Conservation (phyloP, 1,140 invertebrate genomes). For the Drosophila pseudoananassae region DNA sequence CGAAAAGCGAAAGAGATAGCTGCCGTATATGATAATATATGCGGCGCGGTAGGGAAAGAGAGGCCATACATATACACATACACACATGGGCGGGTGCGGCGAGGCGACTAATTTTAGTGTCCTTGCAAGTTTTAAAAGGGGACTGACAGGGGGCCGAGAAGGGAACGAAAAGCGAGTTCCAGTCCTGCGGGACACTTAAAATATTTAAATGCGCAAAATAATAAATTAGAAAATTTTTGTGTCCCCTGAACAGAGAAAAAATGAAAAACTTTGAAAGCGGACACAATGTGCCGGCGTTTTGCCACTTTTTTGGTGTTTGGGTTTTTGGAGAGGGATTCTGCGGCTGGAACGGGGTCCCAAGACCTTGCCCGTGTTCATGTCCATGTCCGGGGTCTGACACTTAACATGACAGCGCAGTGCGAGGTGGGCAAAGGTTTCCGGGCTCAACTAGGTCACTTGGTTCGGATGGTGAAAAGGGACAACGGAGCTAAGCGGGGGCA, state of each 20-base stretch:
- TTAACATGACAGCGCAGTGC: constrained; percentile 54
- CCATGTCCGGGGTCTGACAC: constrained; percentile 54
- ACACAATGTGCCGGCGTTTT: constrained; percentile 19
- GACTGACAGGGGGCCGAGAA: constrained; percentile 2
- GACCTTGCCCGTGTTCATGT: constrained; percentile 28
- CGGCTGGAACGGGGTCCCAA: constrained; percentile 15
- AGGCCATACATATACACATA: constrained; percentile 7
- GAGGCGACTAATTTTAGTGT: constrained; percentile 79
- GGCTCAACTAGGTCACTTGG: constrained; percentile 41
- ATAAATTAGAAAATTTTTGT: constrained; percentile 76
- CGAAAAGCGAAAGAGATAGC: constrained; percentile 34
- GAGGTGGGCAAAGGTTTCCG: constrained; percentile 14
- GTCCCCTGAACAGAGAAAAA: constrained; percentile 31
- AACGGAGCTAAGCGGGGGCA: constrained; percentile 3
- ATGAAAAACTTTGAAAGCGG: constrained; percentile 48
- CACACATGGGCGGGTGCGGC: constrained; percentile 36
- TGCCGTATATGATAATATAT: not conserved
- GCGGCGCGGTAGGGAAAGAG: constrained; percentile 1
- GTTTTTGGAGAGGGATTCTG: constrained; percentile 10
- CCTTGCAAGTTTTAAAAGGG: constrained; percentile 73
- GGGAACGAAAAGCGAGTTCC: constrained; percentile 37
- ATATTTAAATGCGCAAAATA: constrained; percentile 83
- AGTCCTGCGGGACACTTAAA: constrained; percentile 77
- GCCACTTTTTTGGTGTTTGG: constrained; percentile 2
- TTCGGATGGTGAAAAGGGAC: not conserved